A percentile compares a stretch with the other conserved stretches of the same genome.
Evolutionary conservation across 1,140 invertebrate species (phyloP).

Genomic region (Lethrus apterus): DNA sequence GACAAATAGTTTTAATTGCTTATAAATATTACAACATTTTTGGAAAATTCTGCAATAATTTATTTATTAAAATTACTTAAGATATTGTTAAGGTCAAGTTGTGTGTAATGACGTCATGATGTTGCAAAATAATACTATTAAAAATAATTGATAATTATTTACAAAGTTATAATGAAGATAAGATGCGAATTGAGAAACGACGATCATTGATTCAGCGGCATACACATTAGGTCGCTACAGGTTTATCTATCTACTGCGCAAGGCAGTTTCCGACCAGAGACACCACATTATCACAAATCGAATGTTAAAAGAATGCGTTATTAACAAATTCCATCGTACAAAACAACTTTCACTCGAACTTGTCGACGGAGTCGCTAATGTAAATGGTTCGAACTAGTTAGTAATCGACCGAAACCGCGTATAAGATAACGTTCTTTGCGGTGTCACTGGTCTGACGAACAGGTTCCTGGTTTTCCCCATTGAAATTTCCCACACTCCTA

Average conservation of each 20-base stretch:
- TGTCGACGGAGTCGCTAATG: neutral
- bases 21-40: no score
- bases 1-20: no score
- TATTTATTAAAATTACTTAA: no score
- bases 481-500: conserved; percentile 3
- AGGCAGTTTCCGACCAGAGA: conserved; percentile 1
- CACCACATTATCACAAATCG: conserved; percentile 1
- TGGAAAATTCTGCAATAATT: no score
- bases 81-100: no score
- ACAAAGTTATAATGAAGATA: no score
- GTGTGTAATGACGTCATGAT: no score
- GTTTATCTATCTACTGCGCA: neutral
- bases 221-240: neutral
- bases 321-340: neutral
- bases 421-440: neutral
- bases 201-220: conserved; percentile 12
- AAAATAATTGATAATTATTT: no score
- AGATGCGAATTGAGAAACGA: no score
- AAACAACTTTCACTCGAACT: conserved; percentile 9
- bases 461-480: conserved; percentile 10
- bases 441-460: conserved; percentile 10
- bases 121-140: no score
- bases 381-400: neutral
- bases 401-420: neutral
- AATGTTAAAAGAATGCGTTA: neutral